Conservation (phyloP, 2,888 invertebrate genomes). For the Lepetodrilus schrolli region DNA sequence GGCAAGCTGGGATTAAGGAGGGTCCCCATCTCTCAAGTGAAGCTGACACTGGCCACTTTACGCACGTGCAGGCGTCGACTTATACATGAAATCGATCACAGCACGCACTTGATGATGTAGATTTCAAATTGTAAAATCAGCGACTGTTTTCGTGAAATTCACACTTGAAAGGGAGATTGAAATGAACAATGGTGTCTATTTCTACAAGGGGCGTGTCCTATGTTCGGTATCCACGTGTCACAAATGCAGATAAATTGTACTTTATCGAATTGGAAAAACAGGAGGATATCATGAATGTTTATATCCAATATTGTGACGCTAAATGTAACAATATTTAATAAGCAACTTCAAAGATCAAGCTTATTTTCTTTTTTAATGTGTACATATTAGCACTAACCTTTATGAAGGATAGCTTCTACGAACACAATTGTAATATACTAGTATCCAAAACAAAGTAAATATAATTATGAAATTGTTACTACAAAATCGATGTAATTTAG, state of each 20-base stretch:
- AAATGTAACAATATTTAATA: conserved; percentile 12
- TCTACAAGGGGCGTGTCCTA: conserved; percentile 2
- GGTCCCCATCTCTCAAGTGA: conserved; percentile 1
- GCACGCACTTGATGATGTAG: conserved; percentile 20
- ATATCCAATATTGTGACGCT: conserved; percentile 6
- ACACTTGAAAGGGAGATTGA: conserved; percentile 9
- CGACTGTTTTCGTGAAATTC: conserved; percentile 25
- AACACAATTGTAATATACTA: too few species aligned
- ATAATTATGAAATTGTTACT: too few species aligned
- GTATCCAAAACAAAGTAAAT: too few species aligned
- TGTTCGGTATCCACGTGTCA: background rate
- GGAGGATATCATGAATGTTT: background rate
- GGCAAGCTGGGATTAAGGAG: conserved; percentile 6
- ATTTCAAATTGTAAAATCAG: conserved; percentile 21
- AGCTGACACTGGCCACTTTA: conserved; percentile 1
- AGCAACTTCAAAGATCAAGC: too few species aligned
- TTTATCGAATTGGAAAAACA: background rate
- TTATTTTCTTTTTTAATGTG: too few species aligned
- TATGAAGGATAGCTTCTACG: too few species aligned
- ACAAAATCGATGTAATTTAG: too few species aligned
- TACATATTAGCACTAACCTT: too few species aligned
- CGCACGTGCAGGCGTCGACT: conserved; percentile 22
- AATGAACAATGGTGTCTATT: conserved; percentile 17
- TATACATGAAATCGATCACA: conserved; percentile 19
- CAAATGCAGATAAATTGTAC: conserved; percentile 1